A percentile compares a stretch with the other conserved stretches of the same genome.
These are phyloP conservation scores for Lynx canadensis DNA, from an alignment of 2,113 vertebrate species.

Conservation along the genomic window DNA sequence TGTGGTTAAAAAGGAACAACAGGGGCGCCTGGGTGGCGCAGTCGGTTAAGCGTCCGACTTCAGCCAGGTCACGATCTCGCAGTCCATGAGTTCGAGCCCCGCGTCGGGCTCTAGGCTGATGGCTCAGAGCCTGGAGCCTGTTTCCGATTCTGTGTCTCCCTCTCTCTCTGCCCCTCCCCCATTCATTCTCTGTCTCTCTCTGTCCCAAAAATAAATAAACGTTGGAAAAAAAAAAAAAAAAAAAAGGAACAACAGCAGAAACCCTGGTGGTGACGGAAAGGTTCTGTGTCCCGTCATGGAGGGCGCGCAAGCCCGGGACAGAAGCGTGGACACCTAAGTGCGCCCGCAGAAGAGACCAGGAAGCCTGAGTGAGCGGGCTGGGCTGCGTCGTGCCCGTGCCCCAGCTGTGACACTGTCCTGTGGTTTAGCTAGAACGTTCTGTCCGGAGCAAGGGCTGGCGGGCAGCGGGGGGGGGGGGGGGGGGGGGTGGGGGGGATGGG, in stretches of 20 bases:
- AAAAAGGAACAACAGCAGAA: neutral
- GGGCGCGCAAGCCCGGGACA: accelerated
- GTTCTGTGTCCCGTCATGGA: neutral
- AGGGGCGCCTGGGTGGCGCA: too few relatives aligned
- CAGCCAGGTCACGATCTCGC: too few relatives aligned
- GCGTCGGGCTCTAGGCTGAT: too few relatives aligned
- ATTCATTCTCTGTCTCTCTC: too few relatives aligned
- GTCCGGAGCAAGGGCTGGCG: neutral
- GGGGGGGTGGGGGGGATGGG: accelerated
- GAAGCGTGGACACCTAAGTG: accelerated
- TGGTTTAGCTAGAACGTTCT: neutral
- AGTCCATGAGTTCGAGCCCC: too few relatives aligned
- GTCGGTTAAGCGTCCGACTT: too few relatives aligned
- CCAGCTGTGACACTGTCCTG: accelerated
- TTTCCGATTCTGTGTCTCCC: too few relatives aligned
- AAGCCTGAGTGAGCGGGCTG: accelerated
- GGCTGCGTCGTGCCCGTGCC: accelerated
- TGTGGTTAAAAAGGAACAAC: accelerated
- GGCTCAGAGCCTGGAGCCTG: too few relatives aligned
- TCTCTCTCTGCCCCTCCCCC: too few relatives aligned
- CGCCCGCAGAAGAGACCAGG: accelerated
- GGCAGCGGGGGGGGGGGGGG: accelerated
- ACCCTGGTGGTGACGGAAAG: accelerated
- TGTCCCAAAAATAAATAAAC: too few relatives aligned
- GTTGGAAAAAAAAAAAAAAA: too few relatives aligned